Conservation (phyloP, 64 coral and sea anemone species). For the Dendronephthya gigantea region DNA sequence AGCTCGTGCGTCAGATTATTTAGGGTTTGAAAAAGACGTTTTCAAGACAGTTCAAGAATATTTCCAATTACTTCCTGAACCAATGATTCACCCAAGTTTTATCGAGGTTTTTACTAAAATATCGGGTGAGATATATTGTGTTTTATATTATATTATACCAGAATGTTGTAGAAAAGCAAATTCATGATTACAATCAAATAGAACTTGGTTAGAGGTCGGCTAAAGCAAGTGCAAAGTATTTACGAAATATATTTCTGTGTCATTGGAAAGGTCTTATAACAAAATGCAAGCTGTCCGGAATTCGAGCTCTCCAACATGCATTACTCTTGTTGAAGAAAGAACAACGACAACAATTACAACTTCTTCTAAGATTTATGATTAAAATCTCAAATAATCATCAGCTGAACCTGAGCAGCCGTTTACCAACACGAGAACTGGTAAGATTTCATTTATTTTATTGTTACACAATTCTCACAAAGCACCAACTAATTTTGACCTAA, state of each 20-base stretch:
- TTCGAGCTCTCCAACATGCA: conserved; percentile 64
- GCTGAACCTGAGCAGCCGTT: conserved; percentile 46
- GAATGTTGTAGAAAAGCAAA: too few species aligned
- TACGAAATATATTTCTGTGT: background rate
- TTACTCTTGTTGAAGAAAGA: conserved; percentile 58
- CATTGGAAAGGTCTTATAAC: conserved; percentile 46
- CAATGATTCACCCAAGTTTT: conserved; percentile 44
- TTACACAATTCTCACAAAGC: too few species aligned
- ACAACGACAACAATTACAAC: conserved; percentile 51
- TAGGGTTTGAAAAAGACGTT: conserved; percentile 90
- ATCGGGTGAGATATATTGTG: conserved; percentile 39
- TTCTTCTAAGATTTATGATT: conserved; percentile 78
- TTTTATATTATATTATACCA: background rate
- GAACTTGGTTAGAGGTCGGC: too few species aligned
- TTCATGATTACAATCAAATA: too few species aligned
- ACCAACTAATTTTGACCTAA: too few species aligned
- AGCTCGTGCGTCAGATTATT: conserved; percentile 35
- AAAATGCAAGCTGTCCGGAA: conserved; percentile 56
- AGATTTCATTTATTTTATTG: background rate
- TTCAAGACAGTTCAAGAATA: conserved; percentile 71
- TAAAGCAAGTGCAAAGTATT: background rate
- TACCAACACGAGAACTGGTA: conserved; percentile 85
- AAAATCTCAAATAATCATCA: conserved; percentile 49
- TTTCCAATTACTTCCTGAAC: conserved; percentile 47
- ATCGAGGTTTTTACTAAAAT: conserved; percentile 37